Percentiles rank a stretch among this genome's conserved stretches.
Evolutionary conservation across 2,797 vertebrate genomes (phyloP).

Genomic region (Sitta carolinensis): DNA sequence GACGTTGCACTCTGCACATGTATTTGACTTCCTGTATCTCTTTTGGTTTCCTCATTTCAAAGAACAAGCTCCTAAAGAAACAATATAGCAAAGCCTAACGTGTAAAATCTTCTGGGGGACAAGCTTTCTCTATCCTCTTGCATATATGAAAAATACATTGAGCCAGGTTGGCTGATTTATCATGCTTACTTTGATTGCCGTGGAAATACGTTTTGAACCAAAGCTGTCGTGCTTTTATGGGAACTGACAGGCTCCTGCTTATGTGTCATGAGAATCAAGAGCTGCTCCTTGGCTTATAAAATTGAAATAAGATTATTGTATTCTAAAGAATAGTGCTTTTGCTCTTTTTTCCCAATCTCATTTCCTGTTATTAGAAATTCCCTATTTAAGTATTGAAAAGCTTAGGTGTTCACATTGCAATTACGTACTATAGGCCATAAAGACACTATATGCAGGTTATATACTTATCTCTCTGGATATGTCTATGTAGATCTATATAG

Average conservation of each 20-base stretch:
- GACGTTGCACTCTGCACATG: not conserved
- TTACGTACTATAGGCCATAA: not conserved
- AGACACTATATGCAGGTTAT: not conserved
- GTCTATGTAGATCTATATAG: not conserved
- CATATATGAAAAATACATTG: not conserved
- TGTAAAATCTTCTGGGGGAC: not conserved
- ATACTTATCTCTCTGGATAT: accelerated
- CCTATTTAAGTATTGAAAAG: not conserved
- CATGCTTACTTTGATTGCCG: not conserved
- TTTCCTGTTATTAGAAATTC: not conserved
- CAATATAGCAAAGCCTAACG: not conserved
- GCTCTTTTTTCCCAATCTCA: not conserved
- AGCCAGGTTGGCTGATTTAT: not conserved
- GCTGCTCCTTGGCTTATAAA: not conserved
- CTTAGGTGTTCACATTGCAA: not conserved
- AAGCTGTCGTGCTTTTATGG: not conserved
- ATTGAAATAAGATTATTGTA: not conserved
- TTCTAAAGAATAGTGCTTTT: not conserved
- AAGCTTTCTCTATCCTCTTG: not conserved
- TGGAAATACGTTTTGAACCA: not conserved
- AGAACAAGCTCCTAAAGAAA: not conserved
- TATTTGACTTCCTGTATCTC: not conserved
- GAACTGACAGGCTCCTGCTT: not conserved
- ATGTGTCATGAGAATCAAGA: not conserved
- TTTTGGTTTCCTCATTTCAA: not conserved